A percentile compares a stretch with the other conserved stretches of the same genome.
Evolutionary conservation across 2,113 vertebrate genomes (phyloP).

Genomic region (Eptesicus fuscus): DNA sequence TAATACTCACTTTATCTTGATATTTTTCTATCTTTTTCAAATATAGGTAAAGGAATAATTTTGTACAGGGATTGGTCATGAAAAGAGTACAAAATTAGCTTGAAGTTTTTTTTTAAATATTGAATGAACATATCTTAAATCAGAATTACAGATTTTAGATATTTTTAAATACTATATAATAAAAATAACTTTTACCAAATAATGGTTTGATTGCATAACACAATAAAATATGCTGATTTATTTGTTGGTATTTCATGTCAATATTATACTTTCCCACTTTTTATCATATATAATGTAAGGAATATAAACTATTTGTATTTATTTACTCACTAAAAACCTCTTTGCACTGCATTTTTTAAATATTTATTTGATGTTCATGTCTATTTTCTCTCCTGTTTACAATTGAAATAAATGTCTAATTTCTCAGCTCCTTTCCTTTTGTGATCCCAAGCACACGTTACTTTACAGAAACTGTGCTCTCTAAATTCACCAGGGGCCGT

Average conservation of each 20-base stretch:
- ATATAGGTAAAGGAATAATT: slow-evolving; percentile 26
- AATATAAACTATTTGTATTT: neutral
- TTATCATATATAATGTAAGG: neutral
- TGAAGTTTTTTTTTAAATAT: neutral
- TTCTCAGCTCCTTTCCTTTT: neutral
- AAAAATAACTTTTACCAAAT: neutral
- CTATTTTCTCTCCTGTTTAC: neutral
- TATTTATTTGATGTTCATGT: neutral
- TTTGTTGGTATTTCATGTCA: neutral
- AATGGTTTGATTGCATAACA: neutral
- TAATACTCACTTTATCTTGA: slow-evolving; percentile 48
- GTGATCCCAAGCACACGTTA: neutral
- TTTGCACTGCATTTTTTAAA: neutral
- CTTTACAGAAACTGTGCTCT: neutral
- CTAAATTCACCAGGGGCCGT: neutral
- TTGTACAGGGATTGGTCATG: neutral
- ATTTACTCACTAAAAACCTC: neutral
- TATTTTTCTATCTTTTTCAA: neutral
- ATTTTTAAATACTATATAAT: neutral
- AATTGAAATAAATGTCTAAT: neutral
- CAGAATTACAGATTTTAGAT: neutral
- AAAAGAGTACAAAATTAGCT: neutral
- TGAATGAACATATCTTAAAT: neutral
- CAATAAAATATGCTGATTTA: neutral
- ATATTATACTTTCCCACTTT: neutral